Evolutionary conservation across 2,113 vertebrate species (phyloP).

Genomic region (Physeter macrocephalus): DNA sequence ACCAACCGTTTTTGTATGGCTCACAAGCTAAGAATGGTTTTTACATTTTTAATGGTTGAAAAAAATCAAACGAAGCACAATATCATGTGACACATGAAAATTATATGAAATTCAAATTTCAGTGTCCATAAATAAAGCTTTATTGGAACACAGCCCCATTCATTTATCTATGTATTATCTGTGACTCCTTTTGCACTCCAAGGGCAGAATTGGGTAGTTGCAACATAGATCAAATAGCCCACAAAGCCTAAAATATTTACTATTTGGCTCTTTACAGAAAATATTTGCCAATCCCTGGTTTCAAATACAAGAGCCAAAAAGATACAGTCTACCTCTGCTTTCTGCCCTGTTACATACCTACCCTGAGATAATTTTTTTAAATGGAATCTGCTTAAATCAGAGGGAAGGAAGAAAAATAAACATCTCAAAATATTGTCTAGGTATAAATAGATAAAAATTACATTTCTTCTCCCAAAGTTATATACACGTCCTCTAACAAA

Average conservation of each 20-base stretch:
- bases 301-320: neutral
- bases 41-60: neutral
- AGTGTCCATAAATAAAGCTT: neutral
- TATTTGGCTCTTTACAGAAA: neutral
- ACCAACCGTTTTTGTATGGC: neutral
- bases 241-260: neutral
- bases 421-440: neutral
- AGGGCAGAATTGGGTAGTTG: neutral
- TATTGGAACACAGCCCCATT: neutral
- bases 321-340: neutral
- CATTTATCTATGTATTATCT: neutral
- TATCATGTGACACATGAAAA: neutral
- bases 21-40: neutral
- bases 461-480: neutral
- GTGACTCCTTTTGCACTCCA: neutral
- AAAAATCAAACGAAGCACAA: neutral
- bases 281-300: neutral
- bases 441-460: neutral
- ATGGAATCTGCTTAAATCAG: neutral
- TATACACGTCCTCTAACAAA: neutral
- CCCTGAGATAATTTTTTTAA: neutral
- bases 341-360: neutral
- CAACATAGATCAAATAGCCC: neutral
- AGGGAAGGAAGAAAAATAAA: neutral
- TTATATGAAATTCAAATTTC: constrained; percentile 18